Base-by-base conservation (phyloP, 2,113 vertebrate genomes). In the Hemiprocne comata region DNA sequence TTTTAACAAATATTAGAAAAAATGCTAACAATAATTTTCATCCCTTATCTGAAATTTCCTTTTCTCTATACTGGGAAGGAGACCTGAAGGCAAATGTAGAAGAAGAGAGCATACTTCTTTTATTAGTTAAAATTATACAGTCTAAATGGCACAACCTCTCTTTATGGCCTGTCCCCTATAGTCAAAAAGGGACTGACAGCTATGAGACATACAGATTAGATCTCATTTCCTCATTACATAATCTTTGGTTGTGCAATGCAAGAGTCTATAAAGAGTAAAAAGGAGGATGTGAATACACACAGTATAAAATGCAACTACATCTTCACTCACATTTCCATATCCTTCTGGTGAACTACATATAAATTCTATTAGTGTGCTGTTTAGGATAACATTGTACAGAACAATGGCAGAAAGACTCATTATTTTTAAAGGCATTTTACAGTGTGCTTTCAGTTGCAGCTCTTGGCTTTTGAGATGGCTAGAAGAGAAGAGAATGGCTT, bases 371-470 rank as follows among this genome's bases (percentile, higher is more conserved):
- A 78, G 17, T n/a, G 80, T 71, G 50, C 60, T 24, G 3, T 31
- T 88, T 42, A 66, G 54, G n/a, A 44, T 46, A 81, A 69, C 36
- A 19, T 9, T 57, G 61, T 19, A 81, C 19, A 58, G 38, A 91
- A 81, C 44, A 86, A 75, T 7, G 55, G 77, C 54, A 92, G 61
- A 72, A 71, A 72, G 69, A 64, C 25, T 62, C 1, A 3, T 70
- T 89, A 11, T 67, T 94, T 93, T 86, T 53, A 50, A 90, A 84
- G 66, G 44, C 76, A 14, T 84, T 96, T 72, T 89, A 90, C 44
- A 64, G 33, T 72, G 76, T 92, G 83, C 88, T 96, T 93, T 94
- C 7, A 13, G 73, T 46, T 69, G 65, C 65, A 88, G 81, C 42
- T 94, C 72, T 71, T 72, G 50, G 83, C 69, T 90, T 90, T 77